phyloP scores from a whole-genome alignment of 2,797 vertebrate genomes.

The Craterocephalus amniculus region DNA sequence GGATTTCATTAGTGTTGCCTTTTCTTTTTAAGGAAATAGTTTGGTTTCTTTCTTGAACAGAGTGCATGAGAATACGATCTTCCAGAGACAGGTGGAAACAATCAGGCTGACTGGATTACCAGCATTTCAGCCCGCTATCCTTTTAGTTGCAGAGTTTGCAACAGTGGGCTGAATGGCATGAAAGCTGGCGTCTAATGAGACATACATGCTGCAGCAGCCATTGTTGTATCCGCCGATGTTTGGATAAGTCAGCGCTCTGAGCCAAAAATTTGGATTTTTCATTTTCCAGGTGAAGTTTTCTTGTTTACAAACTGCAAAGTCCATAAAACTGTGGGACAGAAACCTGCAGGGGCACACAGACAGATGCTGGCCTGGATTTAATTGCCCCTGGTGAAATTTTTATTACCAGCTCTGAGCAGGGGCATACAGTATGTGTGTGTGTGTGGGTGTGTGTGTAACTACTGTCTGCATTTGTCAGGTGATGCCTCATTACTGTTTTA shows the following conservation, averaged over 20 bases:
- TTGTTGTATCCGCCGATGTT: neutral
- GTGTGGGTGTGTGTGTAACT: neutral
- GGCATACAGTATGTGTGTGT: no score
- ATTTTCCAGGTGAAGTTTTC: neutral
- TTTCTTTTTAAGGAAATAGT: neutral
- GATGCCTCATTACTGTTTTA: conserved; percentile 7
- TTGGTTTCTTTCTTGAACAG: neutral
- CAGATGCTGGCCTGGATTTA: conserved; percentile 18
- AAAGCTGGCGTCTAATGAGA: neutral
- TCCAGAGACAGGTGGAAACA: conserved; percentile 1
- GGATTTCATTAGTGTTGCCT: neutral
- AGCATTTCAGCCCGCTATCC: neutral
- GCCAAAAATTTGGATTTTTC: neutral
- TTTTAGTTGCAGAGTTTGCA: neutral
- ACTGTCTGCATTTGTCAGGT: conserved; percentile 16
- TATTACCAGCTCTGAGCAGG: conserved; percentile 28
- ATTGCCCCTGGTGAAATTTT: conserved; percentile 34
- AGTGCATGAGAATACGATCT: neutral
- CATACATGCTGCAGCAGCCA: neutral
- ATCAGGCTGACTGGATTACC: neutral
- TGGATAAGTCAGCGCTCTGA: neutral
- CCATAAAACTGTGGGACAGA: conserved; percentile 17
- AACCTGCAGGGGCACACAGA: neutral
- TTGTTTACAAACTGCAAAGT: neutral
- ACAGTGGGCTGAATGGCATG: neutral